Conservation (phyloP, 2,113 vertebrate species). For the Vireo altiloquus region DNA sequence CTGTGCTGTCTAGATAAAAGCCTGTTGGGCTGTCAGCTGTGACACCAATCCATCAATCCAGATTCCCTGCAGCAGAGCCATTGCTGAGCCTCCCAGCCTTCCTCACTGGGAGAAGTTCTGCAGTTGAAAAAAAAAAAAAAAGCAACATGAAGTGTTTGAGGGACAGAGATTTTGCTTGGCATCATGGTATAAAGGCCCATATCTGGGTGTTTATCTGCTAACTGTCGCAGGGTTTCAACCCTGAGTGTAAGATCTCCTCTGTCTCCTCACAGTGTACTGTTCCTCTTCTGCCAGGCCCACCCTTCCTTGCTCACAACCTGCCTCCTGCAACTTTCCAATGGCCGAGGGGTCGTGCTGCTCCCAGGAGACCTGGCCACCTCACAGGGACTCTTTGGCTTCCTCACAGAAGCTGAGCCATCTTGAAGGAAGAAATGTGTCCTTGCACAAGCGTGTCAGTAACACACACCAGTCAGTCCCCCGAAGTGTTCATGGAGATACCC, state of each 20-base stretch:
- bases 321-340: neutral
- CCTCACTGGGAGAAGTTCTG: neutral
- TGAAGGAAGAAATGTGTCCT: neutral
- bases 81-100: neutral
- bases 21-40: neutral
- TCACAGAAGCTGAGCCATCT: neutral
- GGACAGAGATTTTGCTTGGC: neutral
- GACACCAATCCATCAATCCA: neutral
- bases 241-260: neutral
- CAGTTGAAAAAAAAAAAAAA: neutral
- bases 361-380: neutral
- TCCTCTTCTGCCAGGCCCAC: neutral
- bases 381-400: neutral
- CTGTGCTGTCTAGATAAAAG: neutral
- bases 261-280: fast-evolving
- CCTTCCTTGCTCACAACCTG: neutral
- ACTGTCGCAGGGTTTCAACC: neutral
- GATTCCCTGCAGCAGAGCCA: neutral
- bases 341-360: neutral
- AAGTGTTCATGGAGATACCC: neutral
- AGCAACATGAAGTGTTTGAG: neutral
- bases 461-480: neutral
- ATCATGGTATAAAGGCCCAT: neutral
- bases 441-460: neutral
- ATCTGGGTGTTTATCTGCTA: neutral